These are phyloP conservation scores for Stenopsyche tienmushanensis DNA, from an alignment of 1,140 invertebrate genomes.

Conservation along the genomic window DNA sequence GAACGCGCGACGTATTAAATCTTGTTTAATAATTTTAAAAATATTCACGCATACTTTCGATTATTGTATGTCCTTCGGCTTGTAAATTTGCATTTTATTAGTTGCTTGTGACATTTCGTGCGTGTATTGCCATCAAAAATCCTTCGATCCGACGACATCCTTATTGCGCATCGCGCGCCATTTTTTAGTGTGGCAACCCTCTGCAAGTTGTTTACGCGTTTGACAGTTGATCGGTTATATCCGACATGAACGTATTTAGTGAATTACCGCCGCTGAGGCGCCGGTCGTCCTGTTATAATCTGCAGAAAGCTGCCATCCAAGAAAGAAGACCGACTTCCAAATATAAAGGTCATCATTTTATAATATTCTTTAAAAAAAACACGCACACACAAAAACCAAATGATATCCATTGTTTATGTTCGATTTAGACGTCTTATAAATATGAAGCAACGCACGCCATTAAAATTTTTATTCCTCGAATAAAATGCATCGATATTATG, in stretches of 20 bases:
- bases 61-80: no score
- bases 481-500: no score
- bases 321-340: conserved; percentile 10
- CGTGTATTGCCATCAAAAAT: not conserved
- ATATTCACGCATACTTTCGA: no score
- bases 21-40: no score
- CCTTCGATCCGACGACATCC: not conserved
- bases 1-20: no score
- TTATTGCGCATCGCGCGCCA: not conserved
- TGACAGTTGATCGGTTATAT: conserved; percentile 44
- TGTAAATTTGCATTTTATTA: no score
- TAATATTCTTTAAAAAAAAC: no score
- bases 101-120: not conserved
- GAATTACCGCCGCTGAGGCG: conserved; percentile 54
- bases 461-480: no score
- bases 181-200: conserved; percentile 48
- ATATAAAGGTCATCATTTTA: conserved; percentile 1
- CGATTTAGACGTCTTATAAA: no score
- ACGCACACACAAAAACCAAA: no score
- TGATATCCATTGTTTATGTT: no score
- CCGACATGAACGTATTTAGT: conserved; percentile 49
- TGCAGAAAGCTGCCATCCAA: conserved; percentile 53
- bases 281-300: conserved; percentile 55
- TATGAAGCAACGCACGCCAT: no score
- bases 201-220: conserved; percentile 52